Evolutionary conservation across 2,113 vertebrate species (phyloP).

Genomic region (Hypomesus transpacificus): DNA sequence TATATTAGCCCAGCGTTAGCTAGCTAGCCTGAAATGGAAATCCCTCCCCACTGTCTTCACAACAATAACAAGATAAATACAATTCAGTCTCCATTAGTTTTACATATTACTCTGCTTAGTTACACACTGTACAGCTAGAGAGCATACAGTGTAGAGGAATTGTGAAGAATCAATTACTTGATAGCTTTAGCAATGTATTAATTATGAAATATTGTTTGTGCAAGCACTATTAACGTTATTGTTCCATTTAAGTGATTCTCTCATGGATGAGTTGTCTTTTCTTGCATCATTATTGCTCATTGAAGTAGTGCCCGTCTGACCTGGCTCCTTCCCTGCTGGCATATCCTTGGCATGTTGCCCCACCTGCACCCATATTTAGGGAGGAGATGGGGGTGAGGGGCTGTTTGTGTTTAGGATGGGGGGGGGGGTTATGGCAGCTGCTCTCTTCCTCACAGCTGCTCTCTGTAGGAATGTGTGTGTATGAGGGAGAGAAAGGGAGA

Average conservation of each 20-base stretch:
- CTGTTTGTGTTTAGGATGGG: slow-evolving; percentile 14
- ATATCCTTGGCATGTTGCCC: slow-evolving; percentile 23
- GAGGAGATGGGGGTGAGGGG: slow-evolving; percentile 4
- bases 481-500: background rate
- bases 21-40: slow-evolving; percentile 45
- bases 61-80: too few relatives aligned
- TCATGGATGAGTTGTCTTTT: background rate
- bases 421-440: slow-evolving; percentile 49
- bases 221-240: too few relatives aligned
- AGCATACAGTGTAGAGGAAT: too few relatives aligned
- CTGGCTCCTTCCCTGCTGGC: background rate
- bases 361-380: slow-evolving; percentile 30
- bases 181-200: too few relatives aligned
- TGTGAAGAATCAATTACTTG: too few relatives aligned
- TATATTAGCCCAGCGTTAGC: slow-evolving; percentile 29
- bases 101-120: too few relatives aligned
- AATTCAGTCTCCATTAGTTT: too few relatives aligned
- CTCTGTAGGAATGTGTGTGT: slow-evolving; percentile 29
- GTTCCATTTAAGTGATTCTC: too few relatives aligned
- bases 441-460: slow-evolving; percentile 55
- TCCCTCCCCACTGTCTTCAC: too few relatives aligned
- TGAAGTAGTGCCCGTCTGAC: slow-evolving; percentile 13
- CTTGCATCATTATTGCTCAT: background rate
- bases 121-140: too few relatives aligned
- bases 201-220: too few relatives aligned